Evolutionary conservation across 64 coral and sea anemone genomes (phyloP).

Genomic region (Orbicella faveolata): DNA sequence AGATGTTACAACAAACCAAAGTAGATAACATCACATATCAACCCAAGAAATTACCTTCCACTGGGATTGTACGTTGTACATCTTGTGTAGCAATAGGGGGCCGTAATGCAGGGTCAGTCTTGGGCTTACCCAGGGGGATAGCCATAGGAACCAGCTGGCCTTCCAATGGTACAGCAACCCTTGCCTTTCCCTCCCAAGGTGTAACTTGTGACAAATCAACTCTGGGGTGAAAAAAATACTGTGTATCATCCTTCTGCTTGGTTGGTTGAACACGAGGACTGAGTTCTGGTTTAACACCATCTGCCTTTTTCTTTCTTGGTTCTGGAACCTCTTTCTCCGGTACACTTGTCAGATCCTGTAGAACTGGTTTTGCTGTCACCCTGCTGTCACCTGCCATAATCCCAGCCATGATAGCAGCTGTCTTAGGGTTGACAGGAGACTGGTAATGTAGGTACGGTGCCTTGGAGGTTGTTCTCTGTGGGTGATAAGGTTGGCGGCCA

Average conservation of each 20-base stretch:
- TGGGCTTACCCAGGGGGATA: constrained; percentile 91
- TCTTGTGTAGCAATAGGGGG: constrained; percentile 59
- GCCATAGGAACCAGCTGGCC: constrained; percentile 93
- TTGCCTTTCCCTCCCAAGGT: background rate
- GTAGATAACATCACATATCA: too few relatives aligned
- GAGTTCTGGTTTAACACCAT: background rate
- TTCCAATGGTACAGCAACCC: constrained; percentile 58
- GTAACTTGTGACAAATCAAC: constrained; percentile 27
- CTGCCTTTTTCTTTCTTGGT: background rate
- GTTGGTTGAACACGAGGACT: background rate
- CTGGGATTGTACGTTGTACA: background rate
- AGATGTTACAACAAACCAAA: too few relatives aligned
- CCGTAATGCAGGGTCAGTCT: constrained; percentile 77
- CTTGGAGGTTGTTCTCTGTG: constrained; percentile 84
- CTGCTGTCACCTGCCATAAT: constrained; percentile 43
- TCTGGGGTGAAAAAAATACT: constrained; percentile 67
- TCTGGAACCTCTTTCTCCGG: constrained; percentile 17
- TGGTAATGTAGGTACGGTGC: constrained; percentile 92
- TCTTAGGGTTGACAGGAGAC: constrained; percentile 84
- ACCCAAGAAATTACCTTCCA: background rate
- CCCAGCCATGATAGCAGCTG: constrained; percentile 67
- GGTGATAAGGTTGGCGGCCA: constrained; percentile 69
- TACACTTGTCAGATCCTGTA: constrained; percentile 1
- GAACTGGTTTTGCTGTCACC: constrained; percentile 8
- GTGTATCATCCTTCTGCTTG: constrained; percentile 21